Percentiles rank a stretch among this genome's conserved stretches.
Conservation (phyloP, 2,113 vertebrate genomes). For the Rhinogobius similis region DNA sequence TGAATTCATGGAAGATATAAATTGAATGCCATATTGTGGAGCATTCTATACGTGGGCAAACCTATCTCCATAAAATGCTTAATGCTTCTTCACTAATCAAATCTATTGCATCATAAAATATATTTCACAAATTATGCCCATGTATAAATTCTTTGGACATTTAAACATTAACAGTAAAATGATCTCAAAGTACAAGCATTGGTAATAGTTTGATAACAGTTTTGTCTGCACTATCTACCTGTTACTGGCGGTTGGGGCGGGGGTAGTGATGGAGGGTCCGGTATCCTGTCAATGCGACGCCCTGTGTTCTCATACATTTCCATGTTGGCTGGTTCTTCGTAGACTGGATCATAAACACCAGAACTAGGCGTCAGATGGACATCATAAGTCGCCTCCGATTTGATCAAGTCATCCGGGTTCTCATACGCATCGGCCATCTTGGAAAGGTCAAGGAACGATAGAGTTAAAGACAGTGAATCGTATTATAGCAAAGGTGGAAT, state of each 20-base stretch:
- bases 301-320: conserved; percentile 31
- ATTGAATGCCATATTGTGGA: too few species aligned
- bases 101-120: too few species aligned
- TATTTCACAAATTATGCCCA: too few species aligned
- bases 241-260: background rate
- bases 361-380: conserved; percentile 7
- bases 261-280: conserved; percentile 13
- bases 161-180: too few species aligned
- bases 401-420: background rate
- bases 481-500: conserved; percentile 21
- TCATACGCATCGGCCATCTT: conserved; percentile 73
- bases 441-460: background rate
- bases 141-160: too few species aligned
- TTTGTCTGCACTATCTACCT: background rate
- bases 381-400: conserved; percentile 9
- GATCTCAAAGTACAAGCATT: background rate
- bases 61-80: too few species aligned
- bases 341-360: conserved; percentile 17
- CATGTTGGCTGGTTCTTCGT: conserved; percentile 17
- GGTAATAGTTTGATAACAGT: background rate
- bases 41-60: too few species aligned
- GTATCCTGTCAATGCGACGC: conserved; percentile 8
- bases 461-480: background rate
- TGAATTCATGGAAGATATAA: too few species aligned
- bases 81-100: too few species aligned